phyloP scores from a whole-genome alignment of 2,113 vertebrate genomes.

The Neodon shergylaensis region DNA sequence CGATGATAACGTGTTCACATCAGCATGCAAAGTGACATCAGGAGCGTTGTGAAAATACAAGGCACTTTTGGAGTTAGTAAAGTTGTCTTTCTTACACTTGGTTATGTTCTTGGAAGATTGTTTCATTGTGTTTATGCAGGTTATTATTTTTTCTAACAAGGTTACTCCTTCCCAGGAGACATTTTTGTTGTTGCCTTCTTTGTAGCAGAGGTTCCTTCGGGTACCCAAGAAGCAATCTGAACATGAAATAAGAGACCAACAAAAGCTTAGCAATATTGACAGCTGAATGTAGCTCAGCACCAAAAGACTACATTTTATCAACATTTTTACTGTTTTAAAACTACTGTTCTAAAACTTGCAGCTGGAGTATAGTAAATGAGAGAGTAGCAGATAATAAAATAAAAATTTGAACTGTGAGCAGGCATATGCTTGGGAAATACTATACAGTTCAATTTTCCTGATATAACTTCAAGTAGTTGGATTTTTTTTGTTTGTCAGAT shows the following conservation, averaged over 20 bases:
- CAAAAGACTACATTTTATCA: background rate
- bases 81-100: background rate
- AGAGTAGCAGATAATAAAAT: background rate
- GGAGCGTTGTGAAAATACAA: background rate
- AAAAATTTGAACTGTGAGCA: background rate
- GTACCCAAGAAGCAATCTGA: background rate
- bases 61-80: background rate
- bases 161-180: background rate
- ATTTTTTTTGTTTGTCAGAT: background rate
- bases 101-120: background rate
- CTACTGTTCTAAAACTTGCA: background rate
- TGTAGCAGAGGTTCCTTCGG: background rate
- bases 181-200: background rate
- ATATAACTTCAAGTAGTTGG: background rate
- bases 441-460: background rate
- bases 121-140: background rate
- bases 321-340: background rate
- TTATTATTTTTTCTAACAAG: background rate
- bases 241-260: background rate
- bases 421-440: background rate
- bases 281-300: background rate
- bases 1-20: background rate
- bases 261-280: background rate
- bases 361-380: background rate
- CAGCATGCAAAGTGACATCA: accelerated